phyloP scores from a whole-genome alignment of 2,888 invertebrate species.

The Bedellia somnulentella region DNA sequence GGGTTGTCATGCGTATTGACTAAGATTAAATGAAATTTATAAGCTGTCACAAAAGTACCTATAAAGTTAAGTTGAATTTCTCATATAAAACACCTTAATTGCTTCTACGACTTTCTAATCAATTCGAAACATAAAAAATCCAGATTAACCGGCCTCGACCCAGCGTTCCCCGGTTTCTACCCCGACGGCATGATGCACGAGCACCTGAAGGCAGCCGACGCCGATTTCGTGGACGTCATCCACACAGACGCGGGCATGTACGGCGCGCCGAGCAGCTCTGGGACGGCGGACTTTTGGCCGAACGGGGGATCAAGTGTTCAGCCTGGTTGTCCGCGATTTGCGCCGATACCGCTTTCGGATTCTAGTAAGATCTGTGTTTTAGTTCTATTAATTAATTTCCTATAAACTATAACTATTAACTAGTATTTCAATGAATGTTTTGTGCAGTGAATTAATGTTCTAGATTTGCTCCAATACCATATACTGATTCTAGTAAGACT shows the following conservation, averaged over 20 bases:
- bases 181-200: slow-evolving; percentile 47
- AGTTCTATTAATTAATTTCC: too few species aligned
- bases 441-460: too few species aligned
- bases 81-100: too few species aligned
- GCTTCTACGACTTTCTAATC: too few species aligned
- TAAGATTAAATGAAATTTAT: too few species aligned
- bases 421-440: too few species aligned
- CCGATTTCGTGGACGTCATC: slow-evolving; percentile 67
- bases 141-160: slow-evolving; percentile 63
- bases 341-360: slow-evolving; percentile 50
- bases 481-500: too few species aligned
- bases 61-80: too few species aligned
- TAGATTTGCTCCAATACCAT: too few species aligned
- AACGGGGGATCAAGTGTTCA: slow-evolving; percentile 62
- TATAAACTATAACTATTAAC: too few species aligned
- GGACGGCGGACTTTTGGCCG: slow-evolving; percentile 66
- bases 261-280: slow-evolving; percentile 60
- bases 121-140: slow-evolving; percentile 11
- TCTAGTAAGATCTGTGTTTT: slow-evolving; percentile 50
- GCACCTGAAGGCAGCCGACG: slow-evolving; percentile 53
- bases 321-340: slow-evolving; percentile 60
- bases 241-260: slow-evolving; percentile 69
- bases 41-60: too few species aligned
- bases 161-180: slow-evolving; percentile 64
- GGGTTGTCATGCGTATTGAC: too few species aligned